Evolutionary conservation across 2,888 invertebrate genomes (phyloP).

Genomic region (Lepidochrysops patricia): DNA sequence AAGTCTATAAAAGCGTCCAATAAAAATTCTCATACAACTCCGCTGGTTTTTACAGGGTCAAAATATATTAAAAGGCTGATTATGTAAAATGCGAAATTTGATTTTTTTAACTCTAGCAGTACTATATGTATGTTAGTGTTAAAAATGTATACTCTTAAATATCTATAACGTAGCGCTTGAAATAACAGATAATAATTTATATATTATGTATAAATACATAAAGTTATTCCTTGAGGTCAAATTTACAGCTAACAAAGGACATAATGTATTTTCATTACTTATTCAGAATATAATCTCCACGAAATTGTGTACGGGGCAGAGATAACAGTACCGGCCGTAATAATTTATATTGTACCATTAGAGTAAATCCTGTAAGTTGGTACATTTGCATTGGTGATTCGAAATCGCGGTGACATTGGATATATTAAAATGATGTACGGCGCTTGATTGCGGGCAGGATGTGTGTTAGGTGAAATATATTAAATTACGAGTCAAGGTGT

Average conservation of each 20-base stretch:
- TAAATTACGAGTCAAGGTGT: too few relatives aligned
- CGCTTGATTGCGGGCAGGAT: constrained; percentile 49
- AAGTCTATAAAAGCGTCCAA: background rate
- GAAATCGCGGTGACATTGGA: constrained; percentile 66
- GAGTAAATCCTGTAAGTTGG: constrained; percentile 47
- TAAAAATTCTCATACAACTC: background rate
- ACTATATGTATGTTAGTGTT: too few relatives aligned
- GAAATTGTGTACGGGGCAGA: constrained; percentile 59
- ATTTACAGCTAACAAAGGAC: constrained; percentile 24
- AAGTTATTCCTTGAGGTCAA: constrained; percentile 15
- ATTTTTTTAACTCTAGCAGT: too few relatives aligned
- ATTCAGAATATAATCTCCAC: constrained; percentile 62
- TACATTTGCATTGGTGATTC: constrained; percentile 69
- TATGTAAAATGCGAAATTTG: too few relatives aligned
- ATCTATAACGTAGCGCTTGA: too few relatives aligned
- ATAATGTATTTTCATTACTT: constrained; percentile 55
- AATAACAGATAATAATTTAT: background rate
- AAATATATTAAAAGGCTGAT: too few relatives aligned
- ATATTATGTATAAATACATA: background rate
- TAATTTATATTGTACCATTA: constrained; percentile 67
- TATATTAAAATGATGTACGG: constrained; percentile 71
- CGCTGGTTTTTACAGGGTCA: background rate
- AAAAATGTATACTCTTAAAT: too few relatives aligned
- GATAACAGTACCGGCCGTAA: constrained; percentile 61
- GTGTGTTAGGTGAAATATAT: constrained; percentile 16